These are phyloP conservation scores for Meriones unguiculatus DNA, from an alignment of 2,113 vertebrate species.

Conservation along the genomic window DNA sequence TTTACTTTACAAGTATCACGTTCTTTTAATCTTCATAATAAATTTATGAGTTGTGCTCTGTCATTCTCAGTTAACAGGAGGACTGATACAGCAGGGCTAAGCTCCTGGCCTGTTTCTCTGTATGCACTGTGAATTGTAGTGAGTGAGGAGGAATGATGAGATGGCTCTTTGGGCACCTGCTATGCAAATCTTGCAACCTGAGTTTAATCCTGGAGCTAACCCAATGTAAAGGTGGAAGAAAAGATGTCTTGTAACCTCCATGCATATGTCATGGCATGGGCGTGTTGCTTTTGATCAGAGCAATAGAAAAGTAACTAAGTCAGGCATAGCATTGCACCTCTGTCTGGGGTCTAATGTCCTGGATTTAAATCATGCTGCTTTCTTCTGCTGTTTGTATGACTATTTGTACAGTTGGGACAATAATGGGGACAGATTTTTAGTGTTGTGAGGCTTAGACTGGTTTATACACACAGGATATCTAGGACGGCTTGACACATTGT, in stretches of 20 bases:
- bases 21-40: slow-evolving; percentile 27
- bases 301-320: not conserved
- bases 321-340: not conserved
- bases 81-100: not conserved
- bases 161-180: not conserved
- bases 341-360: not conserved
- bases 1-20: not conserved
- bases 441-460: not conserved
- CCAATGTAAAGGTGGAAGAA: not conserved
- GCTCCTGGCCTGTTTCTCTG: not conserved
- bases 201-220: not conserved
- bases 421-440: not conserved
- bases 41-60: not conserved
- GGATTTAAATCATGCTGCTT: not conserved
- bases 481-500: not conserved
- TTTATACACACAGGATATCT: not conserved
- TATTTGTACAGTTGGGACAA: not conserved
- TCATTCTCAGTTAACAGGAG: slow-evolving; percentile 26
- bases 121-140: not conserved
- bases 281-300: not conserved
- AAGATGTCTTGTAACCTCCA: not conserved
- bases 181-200: not conserved
- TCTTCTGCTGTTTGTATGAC: not conserved
- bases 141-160: not conserved
- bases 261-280: not conserved